phyloP scores from a whole-genome alignment of 2,888 invertebrate genomes.

The Lissonota sp. region DNA sequence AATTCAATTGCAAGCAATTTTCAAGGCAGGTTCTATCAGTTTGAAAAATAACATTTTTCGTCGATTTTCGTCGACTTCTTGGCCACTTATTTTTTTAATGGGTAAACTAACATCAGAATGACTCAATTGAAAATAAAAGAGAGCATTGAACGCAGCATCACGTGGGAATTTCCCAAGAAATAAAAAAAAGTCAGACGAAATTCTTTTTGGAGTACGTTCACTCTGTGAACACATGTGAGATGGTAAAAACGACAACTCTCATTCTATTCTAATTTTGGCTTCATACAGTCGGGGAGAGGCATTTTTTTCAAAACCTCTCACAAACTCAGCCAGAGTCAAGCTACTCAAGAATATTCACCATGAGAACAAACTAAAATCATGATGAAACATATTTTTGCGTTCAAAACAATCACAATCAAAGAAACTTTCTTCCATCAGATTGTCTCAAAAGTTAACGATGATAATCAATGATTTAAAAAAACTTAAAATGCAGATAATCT shows the following conservation, averaged over 20 bases:
- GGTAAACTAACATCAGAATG: neutral
- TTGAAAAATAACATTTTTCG: too few species aligned
- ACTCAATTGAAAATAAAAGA: conserved; percentile 20
- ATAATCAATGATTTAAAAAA: too few species aligned
- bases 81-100: too few species aligned
- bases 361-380: neutral
- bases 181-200: neutral
- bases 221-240: conserved; percentile 35
- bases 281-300: neutral
- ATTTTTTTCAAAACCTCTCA: conserved; percentile 29
- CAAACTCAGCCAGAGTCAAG: neutral
- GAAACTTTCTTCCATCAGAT: too few species aligned
- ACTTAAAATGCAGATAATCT: too few species aligned
- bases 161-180: conserved; percentile 9
- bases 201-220: conserved; percentile 22
- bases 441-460: too few species aligned
- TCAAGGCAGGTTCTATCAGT: too few species aligned
- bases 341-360: neutral
- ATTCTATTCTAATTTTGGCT: conserved; percentile 49
- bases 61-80: too few species aligned
- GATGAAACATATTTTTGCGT: neutral
- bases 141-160: conserved; percentile 12
- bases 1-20: too few species aligned
- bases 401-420: too few species aligned
- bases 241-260: conserved; percentile 13